Base-by-base conservation (phyloP, 2,113 vertebrate genomes). In the Capreolus pygargus region DNA sequence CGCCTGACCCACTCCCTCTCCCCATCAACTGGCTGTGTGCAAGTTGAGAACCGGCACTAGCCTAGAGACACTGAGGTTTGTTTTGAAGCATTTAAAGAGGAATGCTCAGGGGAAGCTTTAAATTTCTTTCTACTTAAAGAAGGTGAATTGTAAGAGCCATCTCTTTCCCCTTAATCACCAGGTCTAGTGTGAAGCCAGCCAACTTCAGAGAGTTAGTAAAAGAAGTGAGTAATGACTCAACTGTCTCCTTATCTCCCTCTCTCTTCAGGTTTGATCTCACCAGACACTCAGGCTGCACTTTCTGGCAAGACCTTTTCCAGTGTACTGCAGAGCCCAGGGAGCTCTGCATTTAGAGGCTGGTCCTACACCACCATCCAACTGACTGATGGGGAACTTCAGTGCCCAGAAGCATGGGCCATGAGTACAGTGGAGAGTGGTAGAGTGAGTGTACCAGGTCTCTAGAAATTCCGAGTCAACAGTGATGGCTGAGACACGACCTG, bases 101-200 rank as follows among this genome's bases (percentile, higher is more conserved):
- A 95, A 87, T 60, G 57, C 95, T 88, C 89, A 57, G 74, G 94
- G 96, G 96, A 94, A 84, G 94, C 95, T 96, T 97, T 96, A 45
- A 13, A 74, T 98, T 95, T 97, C 96, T 91, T 85, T 87, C 89
- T 25, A 58, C 89, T 81, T 81, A 28, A 60, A 95, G 95, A 89
- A 90, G 54, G 61, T 96, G 92, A 92, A 96, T 92, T 79, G 74
- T 85, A 43, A 58, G 60, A 88, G 47, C 79, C 74, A 67, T 86
- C 96, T 91, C 89, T 94, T 94, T 94, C 64, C 89, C 91, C 61
- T 60, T 96, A 92, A 96, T 97, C 92, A 85, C 84, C 55, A 82
- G 86, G 84, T 87, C 92, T 39, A 30, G 89, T 43, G 86, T 43
- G 92, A 97, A 97, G 89, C n/a, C 61, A 36, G 94, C 83, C 86